Evolutionary conservation across 2,113 vertebrate genomes (phyloP).

Genomic region (Ranitomeya imitator): DNA sequence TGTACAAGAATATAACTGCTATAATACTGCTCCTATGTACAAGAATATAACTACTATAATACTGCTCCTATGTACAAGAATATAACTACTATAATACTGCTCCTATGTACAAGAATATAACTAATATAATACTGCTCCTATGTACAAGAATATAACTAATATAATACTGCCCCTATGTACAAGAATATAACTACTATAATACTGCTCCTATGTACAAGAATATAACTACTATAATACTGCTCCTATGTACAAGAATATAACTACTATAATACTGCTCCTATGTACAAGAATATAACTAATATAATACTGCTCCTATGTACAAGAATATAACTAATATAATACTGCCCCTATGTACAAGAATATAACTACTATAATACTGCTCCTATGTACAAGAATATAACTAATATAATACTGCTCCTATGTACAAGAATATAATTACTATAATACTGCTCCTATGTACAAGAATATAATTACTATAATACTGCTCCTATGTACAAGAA

Average conservation of each 20-base stretch:
- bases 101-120: too few species aligned
- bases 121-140: neutral
- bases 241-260: too few species aligned
- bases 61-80: neutral
- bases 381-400: too few species aligned
- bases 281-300: neutral
- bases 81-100: neutral
- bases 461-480: neutral
- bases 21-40: neutral
- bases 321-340: neutral
- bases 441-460: too few species aligned
- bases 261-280: neutral
- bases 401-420: too few species aligned
- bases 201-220: neutral
- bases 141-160: neutral
- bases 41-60: neutral
- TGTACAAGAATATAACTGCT: neutral
- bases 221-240: neutral
- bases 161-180: neutral
- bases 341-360: neutral
- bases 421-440: too few species aligned
- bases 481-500: conserved; percentile 2
- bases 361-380: neutral
- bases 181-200: neutral
- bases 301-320: neutral